Evolutionary conservation across 2,888 invertebrate species (phyloP).

Genomic region (Philhelius pedissequus): DNA sequence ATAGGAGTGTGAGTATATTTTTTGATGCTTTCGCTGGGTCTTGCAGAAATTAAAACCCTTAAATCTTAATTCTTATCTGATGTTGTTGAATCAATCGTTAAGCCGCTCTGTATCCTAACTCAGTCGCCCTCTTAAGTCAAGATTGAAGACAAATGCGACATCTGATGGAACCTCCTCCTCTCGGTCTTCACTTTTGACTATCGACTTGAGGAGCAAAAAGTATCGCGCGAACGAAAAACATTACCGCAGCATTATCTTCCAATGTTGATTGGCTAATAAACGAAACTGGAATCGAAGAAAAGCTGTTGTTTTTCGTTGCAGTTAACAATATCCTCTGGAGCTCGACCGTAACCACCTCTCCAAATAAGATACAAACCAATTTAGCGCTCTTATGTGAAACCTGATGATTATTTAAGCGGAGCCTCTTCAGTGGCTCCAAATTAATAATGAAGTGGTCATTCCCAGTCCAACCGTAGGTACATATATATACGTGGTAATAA

Average conservation of each 20-base stretch:
- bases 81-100: conserved; percentile 10
- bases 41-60: conserved; percentile 36
- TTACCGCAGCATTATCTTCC: conserved; percentile 29
- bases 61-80: conserved; percentile 16
- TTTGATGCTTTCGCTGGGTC: background rate
- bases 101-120: conserved; percentile 29
- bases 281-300: conserved; percentile 57
- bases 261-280: conserved; percentile 48
- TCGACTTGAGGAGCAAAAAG: background rate
- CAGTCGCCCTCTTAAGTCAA: conserved; percentile 34
- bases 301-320: conserved; percentile 47
- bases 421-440: conserved; percentile 35
- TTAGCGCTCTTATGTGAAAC: conserved; percentile 48
- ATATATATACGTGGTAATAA: conserved; percentile 40
- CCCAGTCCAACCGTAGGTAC: conserved; percentile 56
- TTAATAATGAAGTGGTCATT: conserved; percentile 66
- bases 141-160: conserved; percentile 16
- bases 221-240: conserved; percentile 41
- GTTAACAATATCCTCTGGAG: conserved; percentile 39
- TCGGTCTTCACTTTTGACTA: no score
- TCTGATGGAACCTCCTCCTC: conserved; percentile 32
- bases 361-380: conserved; percentile 22
- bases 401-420: conserved; percentile 61
- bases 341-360: conserved; percentile 11
- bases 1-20: background rate